Base-by-base conservation (phyloP, 2,888 invertebrate genomes). In the Anoplius nigerrimus region DNA sequence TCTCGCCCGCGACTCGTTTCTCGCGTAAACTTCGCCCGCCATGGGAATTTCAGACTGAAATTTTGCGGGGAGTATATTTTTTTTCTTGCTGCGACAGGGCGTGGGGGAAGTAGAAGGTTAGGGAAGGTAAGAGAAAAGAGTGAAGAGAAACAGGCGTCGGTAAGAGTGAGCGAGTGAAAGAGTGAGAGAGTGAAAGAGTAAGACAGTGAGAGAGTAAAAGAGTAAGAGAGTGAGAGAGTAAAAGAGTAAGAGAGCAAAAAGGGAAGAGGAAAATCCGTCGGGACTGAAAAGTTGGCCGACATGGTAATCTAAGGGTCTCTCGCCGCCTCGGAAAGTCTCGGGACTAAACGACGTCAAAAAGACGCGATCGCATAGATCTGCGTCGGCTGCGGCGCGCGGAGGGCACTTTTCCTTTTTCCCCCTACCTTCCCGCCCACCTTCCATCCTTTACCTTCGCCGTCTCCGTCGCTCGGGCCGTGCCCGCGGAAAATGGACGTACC, bases 301-400 rank as follows among this genome's bases (percentile, higher is more conserved):
- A 18, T 48, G 48, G 48, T 48, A 48, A 48, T 48, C 48, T 53
- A 21, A 53, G 53, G 53, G 15, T 21, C 21, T 15, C 15, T 21
- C 53, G 13, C 53, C 16, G 48, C 15, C 53, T 53, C 53, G 21
- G 18, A 22, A 22, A 20, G 24, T 27, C 55, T 16, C 67, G 27
- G 55, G 69, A 75, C 69, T 67, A 75, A 74, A 75, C 66, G 34
- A 64, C 55, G 69, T 71, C 48, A 62, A 67, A 66, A 69, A 59
- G 51, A 62, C 53, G 51, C 71, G 56, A 66, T 75, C 68, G 34
- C 53, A n/a, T 55, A 67, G 76, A 48, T 48, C 48, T 48, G 48
- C 48, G 11, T 48, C 48, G 4, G n/a, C 48, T 48, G 16, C 48
- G 13, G 16, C 4, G 48, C 20, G 6, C 22, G 52, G 64, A 61